Evolutionary conservation across 1,140 invertebrate genomes (phyloP).

Genomic region (Leptinotarsa texana): DNA sequence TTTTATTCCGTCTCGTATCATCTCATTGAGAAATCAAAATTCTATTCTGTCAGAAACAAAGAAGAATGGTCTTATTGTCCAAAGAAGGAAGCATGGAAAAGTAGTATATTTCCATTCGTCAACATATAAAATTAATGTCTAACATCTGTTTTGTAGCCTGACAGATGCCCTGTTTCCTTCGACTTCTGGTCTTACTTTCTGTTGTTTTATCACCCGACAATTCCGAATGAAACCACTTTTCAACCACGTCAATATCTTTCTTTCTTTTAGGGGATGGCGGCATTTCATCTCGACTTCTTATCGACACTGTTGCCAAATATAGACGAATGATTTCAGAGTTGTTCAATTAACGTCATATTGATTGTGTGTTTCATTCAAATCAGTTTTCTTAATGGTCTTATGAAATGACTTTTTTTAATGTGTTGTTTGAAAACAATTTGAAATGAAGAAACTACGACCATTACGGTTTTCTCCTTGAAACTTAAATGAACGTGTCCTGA

Average conservation of each 20-base stretch:
- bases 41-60: not conserved
- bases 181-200: slow-evolving; percentile 2
- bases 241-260: not conserved
- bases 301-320: not conserved
- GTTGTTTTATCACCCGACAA: slow-evolving; percentile 1
- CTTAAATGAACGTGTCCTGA: too few relatives aligned
- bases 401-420: too few relatives aligned
- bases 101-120: not conserved
- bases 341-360: too few relatives aligned
- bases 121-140: not conserved
- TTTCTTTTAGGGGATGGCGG: not conserved
- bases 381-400: too few relatives aligned
- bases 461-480: too few relatives aligned
- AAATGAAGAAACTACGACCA: too few relatives aligned
- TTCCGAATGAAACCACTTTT: not conserved
- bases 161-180: not conserved
- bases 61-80: not conserved
- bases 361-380: too few relatives aligned
- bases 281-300: not conserved
- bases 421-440: too few relatives aligned
- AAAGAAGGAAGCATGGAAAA: not conserved
- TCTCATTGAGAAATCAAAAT: too few relatives aligned
- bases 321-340: not conserved
- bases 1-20: too few relatives aligned
- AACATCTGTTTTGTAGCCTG: not conserved